Conservation (phyloP, 1,140 invertebrate genomes). For the Pantala flavescens region DNA sequence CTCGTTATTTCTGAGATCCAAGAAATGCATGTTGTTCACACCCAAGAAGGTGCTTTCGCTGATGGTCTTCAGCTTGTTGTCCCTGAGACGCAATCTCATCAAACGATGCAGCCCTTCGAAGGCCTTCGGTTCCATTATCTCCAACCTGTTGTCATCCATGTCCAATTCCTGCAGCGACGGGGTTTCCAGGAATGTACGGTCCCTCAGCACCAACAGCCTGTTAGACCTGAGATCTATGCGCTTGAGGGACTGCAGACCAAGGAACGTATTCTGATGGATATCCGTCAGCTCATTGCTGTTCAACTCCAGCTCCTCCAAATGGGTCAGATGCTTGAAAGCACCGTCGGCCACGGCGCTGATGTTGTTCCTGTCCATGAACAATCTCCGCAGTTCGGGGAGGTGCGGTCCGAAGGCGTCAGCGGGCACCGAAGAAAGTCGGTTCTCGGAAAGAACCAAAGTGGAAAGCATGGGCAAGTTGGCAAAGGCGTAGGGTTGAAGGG, state of each 20-base stretch:
- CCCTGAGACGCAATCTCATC: conserved; percentile 47
- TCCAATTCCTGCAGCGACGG: conserved; percentile 49
- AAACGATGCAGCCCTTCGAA: conserved; percentile 58
- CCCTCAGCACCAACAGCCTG: conserved; percentile 55
- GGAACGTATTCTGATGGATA: conserved; percentile 56
- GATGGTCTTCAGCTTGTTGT: conserved; percentile 57
- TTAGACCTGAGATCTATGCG: conserved; percentile 50
- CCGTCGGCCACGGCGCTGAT: conserved; percentile 58
- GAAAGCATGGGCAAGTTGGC: conserved; percentile 52
- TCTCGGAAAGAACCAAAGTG: conserved; percentile 55
- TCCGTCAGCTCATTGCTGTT: conserved; percentile 56
- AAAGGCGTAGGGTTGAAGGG: conserved; percentile 52
- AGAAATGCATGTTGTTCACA: conserved; percentile 48
- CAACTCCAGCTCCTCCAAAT: conserved; percentile 55
- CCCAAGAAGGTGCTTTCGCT: conserved; percentile 52
- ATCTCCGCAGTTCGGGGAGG: conserved; percentile 51
- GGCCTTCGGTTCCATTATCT: conserved; percentile 55
- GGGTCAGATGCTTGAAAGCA: conserved; percentile 53
- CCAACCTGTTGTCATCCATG: conserved; percentile 58
- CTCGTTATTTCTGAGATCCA: conserved; percentile 60
- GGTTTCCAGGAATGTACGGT: conserved; percentile 61
- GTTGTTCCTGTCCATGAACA: conserved; percentile 59
- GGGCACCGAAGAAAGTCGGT: conserved; percentile 56
- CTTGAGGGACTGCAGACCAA: conserved; percentile 51
- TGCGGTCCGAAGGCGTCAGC: conserved; percentile 52